Base-by-base conservation (phyloP, 1,140 invertebrate genomes). In the Drosophila santomea region DNA sequence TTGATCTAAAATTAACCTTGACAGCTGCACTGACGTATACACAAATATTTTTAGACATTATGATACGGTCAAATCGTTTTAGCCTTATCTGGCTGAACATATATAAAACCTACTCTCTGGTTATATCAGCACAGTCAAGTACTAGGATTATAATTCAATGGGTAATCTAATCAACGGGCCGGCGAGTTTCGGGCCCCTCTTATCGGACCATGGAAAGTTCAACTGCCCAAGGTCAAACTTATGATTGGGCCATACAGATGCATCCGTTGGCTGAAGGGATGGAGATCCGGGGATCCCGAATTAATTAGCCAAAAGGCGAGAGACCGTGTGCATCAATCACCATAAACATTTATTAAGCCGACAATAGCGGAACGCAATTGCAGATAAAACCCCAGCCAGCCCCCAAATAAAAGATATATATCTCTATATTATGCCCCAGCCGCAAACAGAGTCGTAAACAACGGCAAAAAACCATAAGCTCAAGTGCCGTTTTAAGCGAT, bases 361-460 rank as follows among this genome's bases (percentile, higher is more conserved):
- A 32, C 58, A 50, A 74, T 45, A 67, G 62, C 73, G 73, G 73
- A 76, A 59, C 71, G 74, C 59, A 75, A 75, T 41, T 74, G 71
- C 52, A 75, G 71, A 75, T 75, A 75, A 75, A 75, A 23, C 60
- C 20, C 23, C 23, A 28, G 64, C 35, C 50, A 38, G 48, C 50
- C 43, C 51, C 43, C 35, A 50, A 69, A 69, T 57, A 69, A 39
- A 51, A 35, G 44, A 67, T 64, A 64, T 64, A 63, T 66, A 63
- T 62, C 35, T 41, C 25, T 39, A 57, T 58, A 58, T 71, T 71
- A 57, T 57, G 36, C 56, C 69, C 15, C 36, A 54, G 20, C 38
- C 45, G 61, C 35, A 64, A 75, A 75, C 60, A 75, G 32, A 76
- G 73, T 52, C 74, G 61, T 76, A 67, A 76, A 76, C 47, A 43